Percentiles rank a stretch among this genome's conserved stretches.
Evolutionary conservation across 2,888 invertebrate genomes (phyloP).

Genomic region (Polia nebulosa): DNA sequence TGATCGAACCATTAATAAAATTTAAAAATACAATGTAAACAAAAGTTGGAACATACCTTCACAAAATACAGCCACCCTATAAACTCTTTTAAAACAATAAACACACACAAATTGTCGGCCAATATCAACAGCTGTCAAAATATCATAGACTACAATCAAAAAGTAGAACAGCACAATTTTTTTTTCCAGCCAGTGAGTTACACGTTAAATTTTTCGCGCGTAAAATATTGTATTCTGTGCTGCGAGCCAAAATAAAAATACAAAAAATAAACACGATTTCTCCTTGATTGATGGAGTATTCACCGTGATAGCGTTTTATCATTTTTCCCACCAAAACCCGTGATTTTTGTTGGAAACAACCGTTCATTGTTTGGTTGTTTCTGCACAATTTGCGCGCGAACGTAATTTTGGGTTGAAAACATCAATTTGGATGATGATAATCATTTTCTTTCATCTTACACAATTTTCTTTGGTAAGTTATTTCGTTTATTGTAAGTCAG

Average conservation of each 20-base stretch:
- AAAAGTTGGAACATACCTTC: neutral
- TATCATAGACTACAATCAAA: conserved; percentile 48
- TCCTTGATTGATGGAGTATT: conserved; percentile 64
- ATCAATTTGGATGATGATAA: conserved; percentile 52
- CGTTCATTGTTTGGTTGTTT: conserved; percentile 61
- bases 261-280: conserved; percentile 58
- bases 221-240: conserved; percentile 48
- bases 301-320: conserved; percentile 58
- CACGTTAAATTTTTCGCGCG: conserved; percentile 42
- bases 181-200: conserved; percentile 7
- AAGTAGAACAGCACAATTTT: conserved; percentile 3
- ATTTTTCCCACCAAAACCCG: conserved; percentile 48
- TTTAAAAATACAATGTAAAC: neutral
- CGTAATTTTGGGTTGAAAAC: conserved; percentile 38
- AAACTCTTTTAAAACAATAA: conserved; percentile 16
- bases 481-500: conserved; percentile 27
- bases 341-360: conserved; percentile 57
- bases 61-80: neutral
- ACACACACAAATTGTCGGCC: conserved; percentile 14
- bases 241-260: conserved; percentile 38
- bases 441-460: conserved; percentile 32
- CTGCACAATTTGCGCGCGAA: conserved; percentile 50
- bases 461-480: conserved; percentile 35
- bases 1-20: no score
- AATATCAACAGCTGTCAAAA: conserved; percentile 58